Conservation (phyloP, 2,797 vertebrate species). For the Limnodromus scolopaceus region DNA sequence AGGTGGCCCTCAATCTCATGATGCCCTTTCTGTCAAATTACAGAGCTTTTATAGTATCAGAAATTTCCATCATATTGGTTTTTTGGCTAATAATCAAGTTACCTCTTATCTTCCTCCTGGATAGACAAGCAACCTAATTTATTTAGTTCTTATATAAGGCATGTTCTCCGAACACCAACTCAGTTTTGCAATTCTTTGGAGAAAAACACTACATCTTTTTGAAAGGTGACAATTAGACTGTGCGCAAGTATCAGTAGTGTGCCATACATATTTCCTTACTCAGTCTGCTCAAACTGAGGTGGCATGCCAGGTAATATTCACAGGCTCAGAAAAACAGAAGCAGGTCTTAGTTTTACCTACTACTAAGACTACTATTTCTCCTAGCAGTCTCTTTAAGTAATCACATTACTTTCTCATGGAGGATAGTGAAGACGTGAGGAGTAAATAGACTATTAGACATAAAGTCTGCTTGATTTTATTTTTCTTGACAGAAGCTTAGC, state of each 20-base stretch:
- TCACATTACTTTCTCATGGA: neutral
- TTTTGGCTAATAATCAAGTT: neutral
- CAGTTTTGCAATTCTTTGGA: neutral
- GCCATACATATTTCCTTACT: neutral
- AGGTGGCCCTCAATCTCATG: neutral
- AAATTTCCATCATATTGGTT: neutral
- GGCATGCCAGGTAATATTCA: neutral
- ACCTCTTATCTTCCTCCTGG: neutral
- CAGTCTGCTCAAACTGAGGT: neutral
- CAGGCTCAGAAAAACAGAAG: neutral
- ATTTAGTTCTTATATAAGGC: neutral
- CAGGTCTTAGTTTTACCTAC: neutral
- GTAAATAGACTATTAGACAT: too few relatives aligned
- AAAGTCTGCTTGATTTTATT: neutral
- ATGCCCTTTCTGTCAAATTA: neutral
- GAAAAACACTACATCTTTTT: neutral
- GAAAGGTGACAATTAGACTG: neutral
- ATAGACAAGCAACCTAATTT: neutral
- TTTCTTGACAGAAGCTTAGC: neutral
- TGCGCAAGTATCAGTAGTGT: neutral
- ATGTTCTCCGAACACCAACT: neutral
- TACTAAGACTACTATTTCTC: neutral
- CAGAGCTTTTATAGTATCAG: neutral
- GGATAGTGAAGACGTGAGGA: neutral
- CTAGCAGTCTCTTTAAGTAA: neutral